Conservation (phyloP, 2,888 invertebrate genomes). For the Andrena chrysosceles region DNA sequence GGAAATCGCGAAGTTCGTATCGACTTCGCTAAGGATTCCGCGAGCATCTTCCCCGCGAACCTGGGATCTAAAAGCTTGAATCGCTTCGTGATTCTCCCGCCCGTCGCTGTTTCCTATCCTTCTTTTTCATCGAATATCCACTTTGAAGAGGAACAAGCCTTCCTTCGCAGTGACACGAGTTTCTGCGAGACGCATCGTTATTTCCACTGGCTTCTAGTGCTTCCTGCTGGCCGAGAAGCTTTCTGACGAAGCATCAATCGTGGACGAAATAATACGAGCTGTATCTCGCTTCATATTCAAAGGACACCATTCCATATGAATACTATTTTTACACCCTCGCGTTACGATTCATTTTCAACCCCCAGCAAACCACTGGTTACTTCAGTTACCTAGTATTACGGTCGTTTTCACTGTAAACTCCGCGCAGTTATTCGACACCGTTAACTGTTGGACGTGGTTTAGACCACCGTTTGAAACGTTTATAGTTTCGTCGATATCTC, state of each 20-base stretch:
- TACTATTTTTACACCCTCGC: not conserved
- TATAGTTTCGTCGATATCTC: not conserved
- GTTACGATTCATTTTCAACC: not conserved
- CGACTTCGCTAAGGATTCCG: not conserved
- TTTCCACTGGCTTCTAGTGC: not conserved
- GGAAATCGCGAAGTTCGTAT: not conserved
- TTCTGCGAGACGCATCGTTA: not conserved
- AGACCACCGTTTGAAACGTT: not conserved
- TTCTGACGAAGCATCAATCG: not conserved
- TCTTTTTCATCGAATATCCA: not conserved
- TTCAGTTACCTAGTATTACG: not conserved
- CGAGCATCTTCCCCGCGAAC: not conserved
- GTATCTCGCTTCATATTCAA: not conserved
- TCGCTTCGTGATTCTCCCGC: not conserved
- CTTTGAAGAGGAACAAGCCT: not conserved
- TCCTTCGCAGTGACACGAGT: not conserved
- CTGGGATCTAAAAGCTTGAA: not conserved
- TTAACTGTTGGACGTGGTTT: conserved; percentile 14
- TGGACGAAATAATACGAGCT: not conserved
- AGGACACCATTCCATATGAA: not conserved
- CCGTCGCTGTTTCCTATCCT: not conserved
- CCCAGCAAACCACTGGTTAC: not conserved
- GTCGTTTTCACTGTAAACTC: not conserved
- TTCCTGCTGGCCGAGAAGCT: not conserved
- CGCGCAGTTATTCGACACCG: not conserved